Percentiles rank a stretch among this genome's conserved stretches.
These are phyloP conservation scores for Conomelus anceps DNA, from an alignment of 2,888 invertebrate genomes.

Conservation along the genomic window DNA sequence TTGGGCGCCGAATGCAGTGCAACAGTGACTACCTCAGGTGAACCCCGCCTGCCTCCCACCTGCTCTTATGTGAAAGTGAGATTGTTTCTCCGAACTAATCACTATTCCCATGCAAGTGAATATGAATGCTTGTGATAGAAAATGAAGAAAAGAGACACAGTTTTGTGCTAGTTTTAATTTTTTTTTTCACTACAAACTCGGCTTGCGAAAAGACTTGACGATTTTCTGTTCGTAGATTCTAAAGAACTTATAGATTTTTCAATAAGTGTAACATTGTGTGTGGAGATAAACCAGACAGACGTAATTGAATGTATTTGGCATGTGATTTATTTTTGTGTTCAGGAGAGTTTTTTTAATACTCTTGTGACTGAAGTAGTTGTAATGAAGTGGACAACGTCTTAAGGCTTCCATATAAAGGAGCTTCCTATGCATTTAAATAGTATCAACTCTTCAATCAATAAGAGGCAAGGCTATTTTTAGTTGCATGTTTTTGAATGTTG, in stretches of 20 bases:
- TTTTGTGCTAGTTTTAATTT: neutral
- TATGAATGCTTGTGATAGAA: neutral
- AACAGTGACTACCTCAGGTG: slow-evolving; percentile 10
- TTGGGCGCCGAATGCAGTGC: neutral
- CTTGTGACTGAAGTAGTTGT: slow-evolving; percentile 18
- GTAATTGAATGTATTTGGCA: slow-evolving; percentile 9
- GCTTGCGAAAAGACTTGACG: neutral
- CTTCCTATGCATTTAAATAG: slow-evolving; percentile 26
- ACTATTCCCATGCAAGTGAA: neutral
- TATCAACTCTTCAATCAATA: slow-evolving; percentile 10
- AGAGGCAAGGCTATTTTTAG: slow-evolving; percentile 6
- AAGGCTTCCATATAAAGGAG: slow-evolving; percentile 22
- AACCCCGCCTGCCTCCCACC: neutral
- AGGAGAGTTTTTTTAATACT: slow-evolving; percentile 21
- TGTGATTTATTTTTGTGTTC: slow-evolving; percentile 19
- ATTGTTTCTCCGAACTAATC: neutral
- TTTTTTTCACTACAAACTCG: neutral
- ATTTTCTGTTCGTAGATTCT: slow-evolving; percentile 2
- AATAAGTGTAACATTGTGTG: slow-evolving; percentile 22
- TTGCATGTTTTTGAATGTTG: slow-evolving; percentile 9
- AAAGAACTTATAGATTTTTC: slow-evolving; percentile 8
- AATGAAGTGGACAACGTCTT: slow-evolving; percentile 17
- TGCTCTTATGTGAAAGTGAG: neutral
- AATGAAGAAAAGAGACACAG: neutral
- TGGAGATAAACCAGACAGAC: slow-evolving; percentile 2